Base-by-base conservation (phyloP, 92 coral and sea anemone species). In the Phenganax subtilis region DNA sequence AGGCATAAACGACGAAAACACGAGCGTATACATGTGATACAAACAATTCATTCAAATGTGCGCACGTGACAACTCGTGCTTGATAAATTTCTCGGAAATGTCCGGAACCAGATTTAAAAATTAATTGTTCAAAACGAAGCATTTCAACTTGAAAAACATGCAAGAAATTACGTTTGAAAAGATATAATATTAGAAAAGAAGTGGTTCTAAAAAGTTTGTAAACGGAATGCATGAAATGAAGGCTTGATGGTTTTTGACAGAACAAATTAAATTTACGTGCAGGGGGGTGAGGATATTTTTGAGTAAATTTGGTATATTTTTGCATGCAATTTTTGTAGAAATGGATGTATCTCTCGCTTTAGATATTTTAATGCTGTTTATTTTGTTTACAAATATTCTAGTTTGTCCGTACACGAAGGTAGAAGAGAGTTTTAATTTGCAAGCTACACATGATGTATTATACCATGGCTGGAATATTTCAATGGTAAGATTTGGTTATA, bases 341-440 rank as follows among this genome's bases (percentile, higher is more conserved):
- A 93, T 93, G 98, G 94, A 90, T 88, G 93, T 85, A 70, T 55
- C 81, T 76, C 57, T 57, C 17, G 90, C 72, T 27, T 64, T 82
- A 4, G 94, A 89, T 80, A 64, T 88, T 7, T 75, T 83, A 3
- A 73, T 92, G 14, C 27, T 90, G 8, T 75, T 84, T 30, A 64
- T 84, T 76, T 77, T 84, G 47, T 16, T 77, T 51, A 44, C 88
- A 11, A 91, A 96, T 86, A 57, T 92, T 31, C 15, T 87, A 12
- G 80, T 85, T 75, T 96, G 96, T 72, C 99, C 99, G 17, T 96
- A 81, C 86, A 96, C 99, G 57, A 96, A 96, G 86, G 99, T 96
- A 52, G 99, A 96, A 63, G 99, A 96, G 78, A 96, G 99, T 81
- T 96, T 96, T 75, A 96, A 92, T 68, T 76, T 92, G 17, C 99